These are phyloP conservation scores for Gallinago stenura DNA, from an alignment of 2,797 vertebrate species.

Conservation along the genomic window DNA sequence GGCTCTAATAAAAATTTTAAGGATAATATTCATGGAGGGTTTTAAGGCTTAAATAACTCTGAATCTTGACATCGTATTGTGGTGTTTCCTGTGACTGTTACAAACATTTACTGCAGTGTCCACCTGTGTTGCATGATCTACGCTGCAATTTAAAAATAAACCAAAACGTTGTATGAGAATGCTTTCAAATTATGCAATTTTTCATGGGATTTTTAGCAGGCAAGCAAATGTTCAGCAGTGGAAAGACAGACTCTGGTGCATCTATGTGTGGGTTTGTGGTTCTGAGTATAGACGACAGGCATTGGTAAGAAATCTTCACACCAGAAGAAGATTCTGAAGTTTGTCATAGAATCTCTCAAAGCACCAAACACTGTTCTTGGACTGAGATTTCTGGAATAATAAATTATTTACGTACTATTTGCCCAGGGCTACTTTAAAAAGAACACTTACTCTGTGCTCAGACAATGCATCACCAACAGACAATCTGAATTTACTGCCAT, in stretches of 20 bases:
- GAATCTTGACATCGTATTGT: neutral
- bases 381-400: neutral
- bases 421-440: neutral
- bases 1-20: conserved; percentile 25
- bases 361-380: neutral
- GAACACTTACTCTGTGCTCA: neutral
- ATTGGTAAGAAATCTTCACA: neutral
- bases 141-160: neutral
- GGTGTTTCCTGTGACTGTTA: neutral
- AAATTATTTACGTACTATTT: neutral
- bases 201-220: rapidly evolving
- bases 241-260: neutral
- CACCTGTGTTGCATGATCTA: neutral
- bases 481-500: neutral
- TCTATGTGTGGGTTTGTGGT: neutral
- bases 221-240: neutral
- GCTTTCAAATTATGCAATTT: neutral
- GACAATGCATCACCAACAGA: neutral
- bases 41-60: conserved; percentile 22
- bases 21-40: neutral
- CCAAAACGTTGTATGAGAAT: neutral
- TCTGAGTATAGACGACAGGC: neutral
- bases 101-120: neutral
- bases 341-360: neutral
- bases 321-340: neutral